Base-by-base conservation (phyloP, 2,797 vertebrate genomes). In the Anniella stebbinsi region DNA sequence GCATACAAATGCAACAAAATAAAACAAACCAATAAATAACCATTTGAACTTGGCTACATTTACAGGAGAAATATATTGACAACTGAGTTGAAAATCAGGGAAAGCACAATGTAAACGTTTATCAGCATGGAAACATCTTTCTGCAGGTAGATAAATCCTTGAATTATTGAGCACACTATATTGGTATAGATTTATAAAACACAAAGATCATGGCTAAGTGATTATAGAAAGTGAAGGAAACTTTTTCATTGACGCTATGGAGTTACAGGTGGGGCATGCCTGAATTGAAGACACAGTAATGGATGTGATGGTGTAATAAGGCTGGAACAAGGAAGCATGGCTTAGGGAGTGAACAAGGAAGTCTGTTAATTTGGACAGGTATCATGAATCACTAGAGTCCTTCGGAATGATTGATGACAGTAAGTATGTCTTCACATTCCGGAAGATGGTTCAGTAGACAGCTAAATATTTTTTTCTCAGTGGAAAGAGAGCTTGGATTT, bases 311-410 rank as follows among this genome's bases (percentile, higher is more conserved):
- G 45, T 77, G 72, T 77, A 57, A 92, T 86, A 70, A 86, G 51
- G 63, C 72, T 89, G 72, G 72, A 83, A 48, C 70, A 72, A 78
- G 84, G 85, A 76, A 78, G 38, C 57, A 48, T 38, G 41, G 78
- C 13, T 84, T 88, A 92, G 80, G 63, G 63, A 89, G 82, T 80
- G 66, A 84, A 88, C 73, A 51, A 80, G 87, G 75, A 88, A 88
- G 84, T 87, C 88, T 89, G 91, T 87, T 87, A 89, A 89, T 78
- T 57, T 92, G 63, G 88, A 87, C 80, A 87, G 91, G 78, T 89
- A 60, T 86, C 91, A 89, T 89, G 78, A 82, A 91, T 91, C 87
- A 91, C 70, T 60, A 92, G 51, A 87, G 80, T 87, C 88, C 38
- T 63, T 83, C 18, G 66, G 80, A 89, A 72, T 83, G 84, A 89